A percentile compares a stretch with the other conserved stretches of the same genome.
Conservation (phyloP, 1,140 invertebrate species). For the Drosophila ohnishii region DNA sequence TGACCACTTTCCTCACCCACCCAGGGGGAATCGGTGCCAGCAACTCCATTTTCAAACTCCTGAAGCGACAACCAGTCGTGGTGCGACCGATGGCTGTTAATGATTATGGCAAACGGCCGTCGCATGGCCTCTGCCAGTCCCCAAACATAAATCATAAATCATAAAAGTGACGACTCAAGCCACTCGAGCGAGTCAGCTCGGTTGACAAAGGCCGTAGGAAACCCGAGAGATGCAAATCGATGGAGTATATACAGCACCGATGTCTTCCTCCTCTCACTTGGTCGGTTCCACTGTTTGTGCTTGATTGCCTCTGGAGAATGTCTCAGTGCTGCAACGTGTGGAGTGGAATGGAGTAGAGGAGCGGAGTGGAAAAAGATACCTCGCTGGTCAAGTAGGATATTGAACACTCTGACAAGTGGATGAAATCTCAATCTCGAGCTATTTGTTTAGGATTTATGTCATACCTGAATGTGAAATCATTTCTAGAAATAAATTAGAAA, state of each 20-base stretch:
- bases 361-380: constrained; percentile 4
- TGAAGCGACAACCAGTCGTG: constrained; percentile 25
- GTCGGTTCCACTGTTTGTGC: constrained; percentile 49
- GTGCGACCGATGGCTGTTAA: constrained; percentile 44
- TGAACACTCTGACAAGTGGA: constrained; percentile 20
- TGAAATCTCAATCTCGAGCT: constrained; percentile 1
- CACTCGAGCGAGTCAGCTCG: constrained; percentile 47
- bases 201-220: constrained; percentile 69
- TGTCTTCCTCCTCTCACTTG: constrained; percentile 16
- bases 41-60: neutral
- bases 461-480: neutral
- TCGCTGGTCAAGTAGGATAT: constrained; percentile 13
- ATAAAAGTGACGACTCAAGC: constrained; percentile 63
- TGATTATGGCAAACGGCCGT: constrained; percentile 51
- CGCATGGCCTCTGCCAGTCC: constrained; percentile 14
- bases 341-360: constrained; percentile 1
- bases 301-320: constrained; percentile 73
- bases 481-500: neutral
- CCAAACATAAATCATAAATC: constrained; percentile 68
- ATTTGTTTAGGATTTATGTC: neutral
- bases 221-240: constrained; percentile 67
- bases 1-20: constrained; percentile 40
- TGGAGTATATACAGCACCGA: constrained; percentile 22
- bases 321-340: constrained; percentile 53
- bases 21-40: constrained; percentile 4